Evolutionary conservation across 2,888 invertebrate genomes (phyloP), one percentile per base, ranked within the genome.

Genomic region (Lepidochrysops patricia): DNA sequence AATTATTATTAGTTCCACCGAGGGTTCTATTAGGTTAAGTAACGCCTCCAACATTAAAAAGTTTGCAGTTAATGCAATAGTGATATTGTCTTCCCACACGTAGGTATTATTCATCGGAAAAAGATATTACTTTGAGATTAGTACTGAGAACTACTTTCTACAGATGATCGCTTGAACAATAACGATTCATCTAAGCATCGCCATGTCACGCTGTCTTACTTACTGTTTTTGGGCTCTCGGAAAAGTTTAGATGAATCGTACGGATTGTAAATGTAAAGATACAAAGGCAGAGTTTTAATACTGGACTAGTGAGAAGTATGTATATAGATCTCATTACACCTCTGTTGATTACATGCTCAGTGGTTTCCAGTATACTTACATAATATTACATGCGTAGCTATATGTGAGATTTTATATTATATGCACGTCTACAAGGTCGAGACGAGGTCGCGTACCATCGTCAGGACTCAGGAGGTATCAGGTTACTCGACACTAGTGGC

Each of bases 111-210:
- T 49, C 49, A 49, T 49, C 25, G 13, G 26, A 13, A 50, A 50
- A 50, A 50, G 26, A 13, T 26, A 50, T 26, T 5, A 50, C 26
- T n/a, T 26, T 50, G 50, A 50, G 50, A 50, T 50, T 50, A 50
- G 7, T 50, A 50, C 50, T 25, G 26, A 25, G 25, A 50, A 50
- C 6, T 26, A 50, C 50, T 50, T 50, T 43, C 43, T 43, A 43
- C 43, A 43, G 43, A 43, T 43, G 23, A 37, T 37, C 37, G 15
- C 50, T 25, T 19, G 12, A 43, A 15, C 15, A 43, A 43, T 43
- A 12, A 19, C 43, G 19, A 19, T 19, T 19, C 19, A 6, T 43
- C 2, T n/a, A n/a, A n/a, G 9, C 19, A 5, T 19, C 19, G 13
- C 7, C 43, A 43, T 9, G 19, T 19, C 19, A 19, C 19, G 4